Evolutionary conservation across 2,888 invertebrate species (phyloP), one percentile per base, ranked within the genome.

Genomic region (Rhyacophila evoluta): DNA sequence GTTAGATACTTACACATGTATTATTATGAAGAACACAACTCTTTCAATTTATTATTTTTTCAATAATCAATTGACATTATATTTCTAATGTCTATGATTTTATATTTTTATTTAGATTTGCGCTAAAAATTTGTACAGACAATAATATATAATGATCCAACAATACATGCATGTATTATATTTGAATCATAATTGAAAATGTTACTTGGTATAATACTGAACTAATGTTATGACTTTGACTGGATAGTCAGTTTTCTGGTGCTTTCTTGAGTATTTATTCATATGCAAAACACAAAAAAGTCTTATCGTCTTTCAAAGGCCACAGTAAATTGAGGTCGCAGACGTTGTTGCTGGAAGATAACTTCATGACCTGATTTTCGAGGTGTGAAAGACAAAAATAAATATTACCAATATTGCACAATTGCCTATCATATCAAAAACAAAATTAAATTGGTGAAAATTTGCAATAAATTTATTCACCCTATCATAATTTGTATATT

Each of bases 151-250:
- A 12, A 41, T 15, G 6, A 19, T 19, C 10, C 10, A 15, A 19
- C 55, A 55, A 19, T 33, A 4, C 2, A 4, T 33, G 6, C 29
- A 33, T 33, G 6, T 33, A 33, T 33, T 33, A 33, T 55, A 55
- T 25, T 19, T 25, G 55, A 10, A 55, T 55, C 55, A 8, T 55
- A 55, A 19, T 19, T 19, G 55, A 8, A 55, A 12, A 55, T 55
- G 19, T 55, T 55, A 55, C 55, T 55, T 55, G 8, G 55, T 55
- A 55, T 55, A 55, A 55, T 55, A 55, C 55, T 55, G 55, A 55
- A 55, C 55, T 55, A 55, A 55, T 19, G 55, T 55, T 55, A 25
- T 55, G 55, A 55, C 55, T 55, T 10, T 15, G 55, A 55, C 10
- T 33, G 29, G 29, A 33, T 33, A 33, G 29, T 33, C 29, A 33